Percentiles rank a stretch among this genome's conserved stretches.
These are phyloP conservation scores for Coregonus suidteri DNA, from an alignment of 2,797 vertebrate species.

Conservation along the genomic window DNA sequence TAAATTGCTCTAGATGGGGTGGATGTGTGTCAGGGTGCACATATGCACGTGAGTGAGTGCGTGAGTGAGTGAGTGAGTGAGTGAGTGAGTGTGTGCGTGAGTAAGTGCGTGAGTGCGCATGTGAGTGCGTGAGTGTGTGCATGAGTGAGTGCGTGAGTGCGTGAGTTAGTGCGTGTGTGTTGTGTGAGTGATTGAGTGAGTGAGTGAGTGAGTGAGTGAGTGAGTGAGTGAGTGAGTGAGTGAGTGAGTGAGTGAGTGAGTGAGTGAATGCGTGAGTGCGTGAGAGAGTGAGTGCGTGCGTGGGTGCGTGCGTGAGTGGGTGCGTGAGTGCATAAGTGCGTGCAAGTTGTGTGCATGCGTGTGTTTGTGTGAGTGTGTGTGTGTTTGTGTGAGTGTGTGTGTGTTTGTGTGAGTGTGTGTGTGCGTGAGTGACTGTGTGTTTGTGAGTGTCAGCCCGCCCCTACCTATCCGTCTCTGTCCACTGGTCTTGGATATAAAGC, in stretches of 20 bases:
- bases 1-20: not conserved
- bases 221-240: not conserved
- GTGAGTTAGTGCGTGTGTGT: conserved; percentile 5
- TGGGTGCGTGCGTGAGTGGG: not conserved
- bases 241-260: not conserved
- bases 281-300: too few species aligned
- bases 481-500: conserved; percentile 67
- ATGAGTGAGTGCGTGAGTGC: conserved; percentile 11
- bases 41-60: too few species aligned
- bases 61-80: not conserved
- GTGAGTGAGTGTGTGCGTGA: conserved; percentile 13
- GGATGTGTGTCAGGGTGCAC: not conserved
- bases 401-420: conserved; percentile 14
- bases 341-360: not conserved
- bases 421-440: conserved; percentile 18
- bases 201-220: not conserved
- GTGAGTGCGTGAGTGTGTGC: too few species aligned
- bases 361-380: not conserved
- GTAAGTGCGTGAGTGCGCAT: too few species aligned
- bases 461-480: conserved; percentile 55
- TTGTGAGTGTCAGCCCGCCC: conserved; percentile 36
- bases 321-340: not conserved
- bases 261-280: not conserved
- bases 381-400: conserved; percentile 7
- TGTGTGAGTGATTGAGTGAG: conserved; percentile 21